These are phyloP conservation scores for Stenchaetothrips biformis DNA, from an alignment of 2,888 invertebrate genomes.

Conservation along the genomic window DNA sequence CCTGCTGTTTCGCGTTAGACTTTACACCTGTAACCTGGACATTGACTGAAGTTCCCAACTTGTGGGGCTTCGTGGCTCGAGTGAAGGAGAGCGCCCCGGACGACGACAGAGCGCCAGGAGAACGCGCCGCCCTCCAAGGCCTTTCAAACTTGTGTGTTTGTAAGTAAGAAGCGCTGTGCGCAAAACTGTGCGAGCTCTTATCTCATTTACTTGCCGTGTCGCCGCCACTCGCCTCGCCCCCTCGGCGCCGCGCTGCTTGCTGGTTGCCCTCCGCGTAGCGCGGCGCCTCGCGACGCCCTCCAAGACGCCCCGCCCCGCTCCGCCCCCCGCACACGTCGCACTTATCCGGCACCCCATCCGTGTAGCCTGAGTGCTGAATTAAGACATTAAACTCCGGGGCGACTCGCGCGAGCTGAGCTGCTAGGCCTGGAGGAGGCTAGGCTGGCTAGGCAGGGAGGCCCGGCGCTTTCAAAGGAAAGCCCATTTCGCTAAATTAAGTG, in stretches of 20 bases:
- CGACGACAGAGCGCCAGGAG: not conserved
- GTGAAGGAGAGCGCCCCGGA: too few species aligned
- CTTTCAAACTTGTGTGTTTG: constrained; percentile 1
- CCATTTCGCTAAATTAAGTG: constrained; percentile 23
- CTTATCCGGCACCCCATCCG: not conserved
- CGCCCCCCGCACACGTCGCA: not conserved
- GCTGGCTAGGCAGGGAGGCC: too few species aligned
- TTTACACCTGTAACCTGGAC: too few species aligned
- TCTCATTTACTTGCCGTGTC: constrained; percentile 23
- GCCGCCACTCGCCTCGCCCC: not conserved
- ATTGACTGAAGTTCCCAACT: too few species aligned
- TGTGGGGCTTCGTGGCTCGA: too few species aligned
- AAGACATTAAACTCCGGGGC: constrained; percentile 9
- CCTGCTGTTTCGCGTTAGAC: too few species aligned
- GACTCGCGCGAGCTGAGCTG: too few species aligned
- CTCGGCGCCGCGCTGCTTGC: not conserved
- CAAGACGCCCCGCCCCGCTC: not conserved
- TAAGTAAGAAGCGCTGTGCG: constrained; percentile 2
- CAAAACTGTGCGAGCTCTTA: constrained; percentile 16
- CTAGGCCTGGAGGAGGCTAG: too few species aligned
- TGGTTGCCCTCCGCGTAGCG: too few species aligned
- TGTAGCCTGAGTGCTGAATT: constrained; percentile 1
- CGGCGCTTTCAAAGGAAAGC: constrained; percentile 5
- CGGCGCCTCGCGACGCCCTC: too few species aligned
- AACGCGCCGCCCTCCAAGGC: not conserved